A percentile compares a stretch with the other conserved stretches of the same genome.
These are phyloP conservation scores for Apostichopus californicus DNA, from an alignment of 35 echinoderm and acorn worm species.

Conservation along the genomic window DNA sequence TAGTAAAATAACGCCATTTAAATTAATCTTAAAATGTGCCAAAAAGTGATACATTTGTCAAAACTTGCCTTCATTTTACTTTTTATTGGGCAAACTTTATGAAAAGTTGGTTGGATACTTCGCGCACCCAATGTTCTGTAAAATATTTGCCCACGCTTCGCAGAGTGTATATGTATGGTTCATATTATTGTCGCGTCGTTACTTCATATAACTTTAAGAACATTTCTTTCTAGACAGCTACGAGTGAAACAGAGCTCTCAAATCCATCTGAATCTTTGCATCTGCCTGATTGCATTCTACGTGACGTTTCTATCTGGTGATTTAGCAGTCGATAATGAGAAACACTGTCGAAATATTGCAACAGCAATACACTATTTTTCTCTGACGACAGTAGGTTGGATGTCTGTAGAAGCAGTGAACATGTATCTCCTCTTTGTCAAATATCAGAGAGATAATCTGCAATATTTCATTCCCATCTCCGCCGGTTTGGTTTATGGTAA, in stretches of 20 bases:
- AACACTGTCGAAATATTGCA: conserved; percentile 6
- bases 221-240: neutral
- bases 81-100: no score
- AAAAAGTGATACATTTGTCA: no score
- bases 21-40: no score
- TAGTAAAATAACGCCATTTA: no score
- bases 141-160: no score
- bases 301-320: neutral
- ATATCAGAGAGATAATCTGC: neutral
- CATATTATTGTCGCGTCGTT: no score
- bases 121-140: no score
- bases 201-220: no score
- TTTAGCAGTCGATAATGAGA: no score
- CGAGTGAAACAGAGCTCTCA: neutral
- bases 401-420: neutral
- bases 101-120: no score
- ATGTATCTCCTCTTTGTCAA: conserved; percentile 14
- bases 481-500: neutral
- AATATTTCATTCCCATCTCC: neutral
- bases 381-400: neutral
- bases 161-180: no score
- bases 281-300: conserved; percentile 13
- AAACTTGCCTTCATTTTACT: no score
- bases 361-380: neutral
- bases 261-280: neutral